Evolutionary conservation across 2,113 vertebrate species (phyloP).

Genomic region (Leucoraja erinaceus): DNA sequence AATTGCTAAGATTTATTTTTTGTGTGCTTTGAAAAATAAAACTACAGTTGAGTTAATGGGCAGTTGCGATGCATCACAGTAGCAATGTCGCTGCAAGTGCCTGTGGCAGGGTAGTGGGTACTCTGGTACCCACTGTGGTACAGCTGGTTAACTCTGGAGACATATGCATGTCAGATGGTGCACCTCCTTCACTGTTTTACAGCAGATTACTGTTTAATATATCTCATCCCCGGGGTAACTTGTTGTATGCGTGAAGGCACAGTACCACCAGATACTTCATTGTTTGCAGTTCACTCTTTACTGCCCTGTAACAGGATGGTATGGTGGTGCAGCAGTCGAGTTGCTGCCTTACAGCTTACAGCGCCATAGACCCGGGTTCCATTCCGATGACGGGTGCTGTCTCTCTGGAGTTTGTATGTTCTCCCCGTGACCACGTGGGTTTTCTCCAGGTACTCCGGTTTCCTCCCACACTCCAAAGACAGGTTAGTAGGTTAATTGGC

Average conservation of each 20-base stretch:
- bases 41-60: neutral
- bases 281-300: neutral
- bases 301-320: neutral
- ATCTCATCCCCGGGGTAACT: neutral
- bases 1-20: neutral
- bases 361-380: no score
- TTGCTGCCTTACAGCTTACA: no score
- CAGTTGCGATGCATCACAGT: neutral
- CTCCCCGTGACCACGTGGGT: no score
- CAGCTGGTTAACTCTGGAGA: neutral
- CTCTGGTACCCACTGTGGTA: neutral
- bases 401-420: no score
- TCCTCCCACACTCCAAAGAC: no score
- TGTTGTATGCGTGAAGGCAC: neutral
- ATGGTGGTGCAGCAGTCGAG: no score
- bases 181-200: neutral
- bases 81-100: neutral
- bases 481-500: no score
- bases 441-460: no score
- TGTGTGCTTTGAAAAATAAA: neutral
- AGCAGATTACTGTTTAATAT: neutral
- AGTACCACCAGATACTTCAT: neutral
- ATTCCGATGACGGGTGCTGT: no score
- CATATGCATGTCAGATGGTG: neutral
- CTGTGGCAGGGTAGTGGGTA: neutral